phyloP scores from a whole-genome alignment of 2,113 vertebrate species.

The Lontra canadensis region DNA sequence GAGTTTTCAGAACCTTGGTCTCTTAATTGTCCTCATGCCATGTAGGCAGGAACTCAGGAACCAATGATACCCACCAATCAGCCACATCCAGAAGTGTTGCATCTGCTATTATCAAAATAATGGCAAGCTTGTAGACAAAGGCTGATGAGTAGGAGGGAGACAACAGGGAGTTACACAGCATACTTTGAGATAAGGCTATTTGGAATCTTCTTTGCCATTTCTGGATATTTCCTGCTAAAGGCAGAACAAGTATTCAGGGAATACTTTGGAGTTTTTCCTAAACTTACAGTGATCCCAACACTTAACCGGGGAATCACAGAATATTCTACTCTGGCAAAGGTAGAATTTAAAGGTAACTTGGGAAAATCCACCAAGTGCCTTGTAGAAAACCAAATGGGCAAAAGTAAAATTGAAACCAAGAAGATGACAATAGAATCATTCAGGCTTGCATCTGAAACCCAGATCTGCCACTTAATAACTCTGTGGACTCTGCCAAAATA shows the following conservation, averaged over 20 bases:
- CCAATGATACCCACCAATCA: neutral
- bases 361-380: neutral
- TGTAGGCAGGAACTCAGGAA: neutral
- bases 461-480: neutral
- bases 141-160: neutral
- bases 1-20: neutral
- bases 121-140: neutral
- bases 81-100: neutral
- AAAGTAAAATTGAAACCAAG: neutral
- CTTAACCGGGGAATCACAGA: neutral
- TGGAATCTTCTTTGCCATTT: neutral
- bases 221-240: neutral
- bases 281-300: neutral
- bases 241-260: neutral
- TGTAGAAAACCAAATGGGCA: neutral
- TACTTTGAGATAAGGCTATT: neutral
- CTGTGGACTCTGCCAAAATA: neutral
- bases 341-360: neutral
- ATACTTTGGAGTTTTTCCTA: neutral
- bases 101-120: neutral
- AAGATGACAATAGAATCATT: neutral
- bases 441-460: neutral
- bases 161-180: neutral
- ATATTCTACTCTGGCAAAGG: neutral
- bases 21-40: neutral